A percentile compares a stretch with the other conserved stretches of the same genome.
Conservation (phyloP, 1,140 invertebrate genomes). For the Tetranychus cinnabarinus region DNA sequence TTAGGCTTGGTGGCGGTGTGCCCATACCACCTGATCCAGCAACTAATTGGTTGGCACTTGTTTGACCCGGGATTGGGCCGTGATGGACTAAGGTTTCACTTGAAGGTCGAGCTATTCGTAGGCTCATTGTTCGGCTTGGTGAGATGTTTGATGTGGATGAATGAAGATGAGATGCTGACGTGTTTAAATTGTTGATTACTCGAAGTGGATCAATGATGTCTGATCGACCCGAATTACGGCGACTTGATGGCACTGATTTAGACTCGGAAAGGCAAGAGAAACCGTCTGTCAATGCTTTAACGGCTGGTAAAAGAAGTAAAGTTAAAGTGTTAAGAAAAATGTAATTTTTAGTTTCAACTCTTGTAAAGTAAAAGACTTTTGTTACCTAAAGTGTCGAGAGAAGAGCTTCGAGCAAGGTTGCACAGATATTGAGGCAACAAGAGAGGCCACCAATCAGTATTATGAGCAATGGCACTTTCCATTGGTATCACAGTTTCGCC, state of each 20-base stretch:
- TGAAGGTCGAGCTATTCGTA: neutral
- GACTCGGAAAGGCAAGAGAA: neutral
- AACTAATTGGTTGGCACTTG: neutral
- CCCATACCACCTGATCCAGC: neutral
- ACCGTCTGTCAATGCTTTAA: neutral
- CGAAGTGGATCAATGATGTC: neutral
- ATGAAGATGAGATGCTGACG: neutral
- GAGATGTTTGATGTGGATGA: neutral
- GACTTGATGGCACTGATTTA: slow-evolving; percentile 6
- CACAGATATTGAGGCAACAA: neutral
- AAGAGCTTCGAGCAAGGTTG: neutral
- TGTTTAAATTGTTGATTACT: too few species aligned
- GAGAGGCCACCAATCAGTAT: slow-evolving; percentile 11
- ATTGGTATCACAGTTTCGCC: slow-evolving; percentile 10
- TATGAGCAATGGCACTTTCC: slow-evolving; percentile 2
- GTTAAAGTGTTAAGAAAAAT: too few species aligned
- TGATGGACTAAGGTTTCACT: neutral
- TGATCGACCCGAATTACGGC: slow-evolving; percentile 6
- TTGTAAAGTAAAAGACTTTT: neutral
- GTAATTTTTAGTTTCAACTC: too few species aligned
- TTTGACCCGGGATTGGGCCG: neutral
- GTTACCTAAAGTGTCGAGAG: neutral
- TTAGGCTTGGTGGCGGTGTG: neutral
- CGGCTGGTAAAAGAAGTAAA: neutral
- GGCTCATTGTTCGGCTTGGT: neutral